Conservation (phyloP, 1,140 invertebrate genomes). For the Drosophila pallidifrons region DNA sequence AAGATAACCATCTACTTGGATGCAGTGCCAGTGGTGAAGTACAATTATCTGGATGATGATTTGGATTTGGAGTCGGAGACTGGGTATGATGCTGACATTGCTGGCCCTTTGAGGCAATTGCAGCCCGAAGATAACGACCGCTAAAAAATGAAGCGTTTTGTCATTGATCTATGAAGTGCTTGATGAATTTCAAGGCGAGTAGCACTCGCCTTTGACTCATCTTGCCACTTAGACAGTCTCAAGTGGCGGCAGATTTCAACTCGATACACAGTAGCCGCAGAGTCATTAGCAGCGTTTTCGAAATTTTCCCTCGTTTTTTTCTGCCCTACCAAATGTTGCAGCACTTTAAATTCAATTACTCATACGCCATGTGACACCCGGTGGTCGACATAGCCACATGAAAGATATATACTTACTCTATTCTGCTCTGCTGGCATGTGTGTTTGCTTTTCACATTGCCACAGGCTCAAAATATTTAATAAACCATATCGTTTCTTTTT, state of each 20-base stretch:
- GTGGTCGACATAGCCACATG: conserved; percentile 5
- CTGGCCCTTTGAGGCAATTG: conserved; percentile 1
- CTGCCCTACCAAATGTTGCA: not conserved
- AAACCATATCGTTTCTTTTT: conserved; percentile 69
- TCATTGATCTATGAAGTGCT: conserved; percentile 44
- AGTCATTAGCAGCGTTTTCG: conserved; percentile 55
- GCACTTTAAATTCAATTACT: conserved; percentile 63
- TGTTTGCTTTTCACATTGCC: conserved; percentile 56
- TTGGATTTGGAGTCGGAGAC: conserved; percentile 55
- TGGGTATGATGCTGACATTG: conserved; percentile 18
- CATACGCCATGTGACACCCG: conserved; percentile 34
- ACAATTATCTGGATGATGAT: conserved; percentile 46
- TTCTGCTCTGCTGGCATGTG: conserved; percentile 31
- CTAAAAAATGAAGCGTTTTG: conserved; percentile 15
- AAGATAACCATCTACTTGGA: conserved; percentile 42
- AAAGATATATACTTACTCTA: conserved; percentile 21
- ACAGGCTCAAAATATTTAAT: conserved; percentile 71
- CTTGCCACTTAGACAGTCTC: conserved; percentile 57
- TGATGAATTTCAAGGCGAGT: conserved; percentile 14
- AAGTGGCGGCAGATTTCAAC: conserved; percentile 42
- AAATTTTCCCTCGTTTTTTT: not conserved
- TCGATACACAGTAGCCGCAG: conserved; percentile 28
- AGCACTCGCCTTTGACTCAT: conserved; percentile 20
- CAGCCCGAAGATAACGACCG: not conserved
- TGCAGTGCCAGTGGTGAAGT: conserved; percentile 6